Evolutionary conservation across 1,140 invertebrate species (phyloP), one percentile per base, ranked within the genome.

Genomic region (Grapholita molesta): DNA sequence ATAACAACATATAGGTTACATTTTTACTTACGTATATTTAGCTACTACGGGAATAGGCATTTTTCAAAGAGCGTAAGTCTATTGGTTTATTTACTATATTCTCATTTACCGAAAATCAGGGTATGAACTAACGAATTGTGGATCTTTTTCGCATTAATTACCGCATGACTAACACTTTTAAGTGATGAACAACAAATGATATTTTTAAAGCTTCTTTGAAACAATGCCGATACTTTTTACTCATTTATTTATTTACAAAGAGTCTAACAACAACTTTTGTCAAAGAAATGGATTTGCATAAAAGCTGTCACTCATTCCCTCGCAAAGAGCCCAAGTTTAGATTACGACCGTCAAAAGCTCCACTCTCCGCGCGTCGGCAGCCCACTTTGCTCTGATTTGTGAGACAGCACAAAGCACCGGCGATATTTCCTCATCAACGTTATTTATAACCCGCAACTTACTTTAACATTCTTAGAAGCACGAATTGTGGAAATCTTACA

Each of bases 341-440:
- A 61, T 61, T 61, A 30, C 24, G 32, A 25, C 9, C 55, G 24
- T 57, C 53, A 61, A 15, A 61, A 57, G 11, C 5, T n/a, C 24
- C 25, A 57, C 53, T 57, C 24, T 6, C 23, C 23, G 24, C 55
- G 55, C 12, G 11, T 67, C 52, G 28, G 30, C 33, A 75, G 71
- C 69, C 71, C 66, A 68, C 70, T 67, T 72, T 72, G 48, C 67
- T 72, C 69, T 79, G 77, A 79, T 79, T 79, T 76, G 77, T 75
- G 71, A 71, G 71, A 68, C 64, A 71, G 52, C 67, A 66, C 73
- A 77, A 61, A 76, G 71, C 42, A 74, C 71, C 66, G 42, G 71
- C 70, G 25, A 77, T 75, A 79, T 77, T 71, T 79, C 76, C 74
- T 79, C 74, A 77, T 79, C 77, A 79, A 66, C 71, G 65, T 76